Percentiles rank a stretch among this genome's conserved stretches.
phyloP scores from a whole-genome alignment of 2,888 invertebrate species.

The Lysandra coridon region DNA sequence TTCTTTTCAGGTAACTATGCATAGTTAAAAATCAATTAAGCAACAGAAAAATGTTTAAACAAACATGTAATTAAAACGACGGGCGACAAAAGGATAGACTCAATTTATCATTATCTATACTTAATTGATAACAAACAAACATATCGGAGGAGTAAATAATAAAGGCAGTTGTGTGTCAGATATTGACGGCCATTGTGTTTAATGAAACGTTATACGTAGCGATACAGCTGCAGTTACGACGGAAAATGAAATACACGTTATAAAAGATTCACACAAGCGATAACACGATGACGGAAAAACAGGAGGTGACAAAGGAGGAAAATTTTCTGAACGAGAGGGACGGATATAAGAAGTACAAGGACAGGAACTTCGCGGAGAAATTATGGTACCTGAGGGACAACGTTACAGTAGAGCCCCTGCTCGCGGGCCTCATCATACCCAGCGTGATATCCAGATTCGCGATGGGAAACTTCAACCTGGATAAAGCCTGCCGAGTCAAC shows the following conservation, averaged over 20 bases:
- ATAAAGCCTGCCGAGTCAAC: slow-evolving; percentile 72
- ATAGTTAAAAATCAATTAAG: not conserved
- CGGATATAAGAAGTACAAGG: slow-evolving; percentile 51
- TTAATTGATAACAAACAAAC: slow-evolving; percentile 73
- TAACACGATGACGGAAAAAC: slow-evolving; percentile 58
- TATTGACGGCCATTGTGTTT: slow-evolving; percentile 56
- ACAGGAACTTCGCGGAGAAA: slow-evolving; percentile 61
- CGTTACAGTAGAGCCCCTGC: slow-evolving; percentile 86
- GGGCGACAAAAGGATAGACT: slow-evolving; percentile 45
- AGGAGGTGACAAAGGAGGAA: slow-evolving; percentile 56
- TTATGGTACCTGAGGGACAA: slow-evolving; percentile 66
- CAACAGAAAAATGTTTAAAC: slow-evolving; percentile 31
- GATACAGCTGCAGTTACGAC: slow-evolving; percentile 47
- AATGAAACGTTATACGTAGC: slow-evolving; percentile 55
- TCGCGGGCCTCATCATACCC: slow-evolving; percentile 86
- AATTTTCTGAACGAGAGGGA: slow-evolving; percentile 61
- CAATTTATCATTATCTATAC: slow-evolving; percentile 61
- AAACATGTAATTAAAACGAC: slow-evolving; percentile 43
- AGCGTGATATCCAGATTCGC: slow-evolving; percentile 85
- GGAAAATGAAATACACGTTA: slow-evolving; percentile 56
- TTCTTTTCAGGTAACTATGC: not conserved
- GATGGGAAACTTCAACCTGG: slow-evolving; percentile 75
- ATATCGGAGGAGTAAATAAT: slow-evolving; percentile 67
- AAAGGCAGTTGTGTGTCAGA: slow-evolving; percentile 53
- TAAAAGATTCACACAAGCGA: slow-evolving; percentile 36